Base-by-base conservation (phyloP, 2,888 invertebrate genomes). In the Dendrolimus pini region DNA sequence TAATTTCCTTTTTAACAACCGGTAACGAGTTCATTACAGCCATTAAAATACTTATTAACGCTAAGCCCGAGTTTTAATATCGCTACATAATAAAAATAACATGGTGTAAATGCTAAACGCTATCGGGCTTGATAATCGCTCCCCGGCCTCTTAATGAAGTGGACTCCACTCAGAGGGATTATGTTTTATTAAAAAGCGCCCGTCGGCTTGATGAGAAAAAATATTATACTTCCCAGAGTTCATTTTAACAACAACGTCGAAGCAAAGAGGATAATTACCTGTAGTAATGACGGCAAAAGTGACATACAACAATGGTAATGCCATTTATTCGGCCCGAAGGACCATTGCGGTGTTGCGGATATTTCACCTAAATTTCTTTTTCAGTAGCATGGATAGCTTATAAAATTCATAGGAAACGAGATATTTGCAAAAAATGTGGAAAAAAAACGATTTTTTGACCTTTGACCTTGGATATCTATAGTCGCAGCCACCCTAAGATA, bases 121-220 rank as follows among this genome's bases (percentile, higher is more conserved):
- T 85, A 85, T 86, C 83, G 73, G 70, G 66, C 72, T 74, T 76
- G 82, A 82, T 88, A 87, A 88, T 86, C 84, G 78, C 80, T 70
- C 72, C 68, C 74, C 73, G 82, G 83, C 82, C 82, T 76, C 82
- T 80, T 86, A 86, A 88, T 85, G 83, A 86, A 87, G 83, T 83
- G 81, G 56, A 52, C 78, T 79, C 75, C 75, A 70, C 71, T 68
- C 71, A 70, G 77, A 77, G 75, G 76, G 80, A 82, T 87, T 82
- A 82, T 83, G 77, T 72, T 79, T 85, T 83, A 82, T 80, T 80
- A 80, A 81, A 47, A 78, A 77, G 70, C 72, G 72, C 70, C 71
- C 68, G 69, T 66, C 65, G 71, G 75, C 47, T 75, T 77, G 72
- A 78, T 77, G 78, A 78, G 74, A 75, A 79, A 66, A 79, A 77